phyloP scores from a whole-genome alignment of 37 sponge, comb jelly and placozoan species.

The Tethya wilhelma region DNA sequence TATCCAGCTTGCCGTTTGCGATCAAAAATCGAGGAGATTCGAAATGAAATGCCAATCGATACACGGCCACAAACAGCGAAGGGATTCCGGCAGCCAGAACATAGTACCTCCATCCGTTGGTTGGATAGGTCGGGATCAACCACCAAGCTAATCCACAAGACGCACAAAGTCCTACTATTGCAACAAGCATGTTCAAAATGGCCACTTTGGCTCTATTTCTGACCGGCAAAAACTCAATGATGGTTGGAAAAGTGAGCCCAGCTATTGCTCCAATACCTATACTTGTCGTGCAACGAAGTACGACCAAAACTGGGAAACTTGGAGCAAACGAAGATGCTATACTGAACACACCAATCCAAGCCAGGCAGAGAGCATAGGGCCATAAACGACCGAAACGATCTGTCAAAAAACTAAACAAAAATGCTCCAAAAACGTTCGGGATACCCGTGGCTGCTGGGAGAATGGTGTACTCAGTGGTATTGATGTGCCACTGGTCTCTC shows the following conservation, averaged over 20 bases:
- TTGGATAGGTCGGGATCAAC: conserved; percentile 42
- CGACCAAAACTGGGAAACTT: conserved; percentile 33
- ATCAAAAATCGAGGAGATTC: conserved; percentile 51
- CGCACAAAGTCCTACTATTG: conserved; percentile 20
- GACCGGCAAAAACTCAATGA: conserved; percentile 57
- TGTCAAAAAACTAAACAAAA: conserved; percentile 20
- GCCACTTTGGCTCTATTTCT: conserved; percentile 29
- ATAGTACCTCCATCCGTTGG: conserved; percentile 48
- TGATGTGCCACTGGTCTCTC: conserved; percentile 9
- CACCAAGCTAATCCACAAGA: conserved; percentile 51
- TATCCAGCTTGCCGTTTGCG: not conserved
- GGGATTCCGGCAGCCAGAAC: conserved; percentile 21
- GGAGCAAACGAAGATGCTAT: conserved; percentile 54
- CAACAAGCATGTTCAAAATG: conserved; percentile 3
- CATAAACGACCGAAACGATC: conserved; percentile 51
- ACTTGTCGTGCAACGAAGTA: conserved; percentile 20
- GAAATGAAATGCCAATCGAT: conserved; percentile 29
- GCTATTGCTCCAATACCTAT: conserved; percentile 32
- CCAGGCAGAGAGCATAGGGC: conserved; percentile 33
- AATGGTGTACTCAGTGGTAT: conserved; percentile 18
- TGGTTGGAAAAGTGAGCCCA: conserved; percentile 12
- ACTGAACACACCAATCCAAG: conserved; percentile 18
- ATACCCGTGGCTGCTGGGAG: conserved; percentile 25
- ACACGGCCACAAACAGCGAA: conserved; percentile 2
- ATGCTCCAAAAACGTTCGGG: conserved; percentile 45